Conservation (phyloP, 2,888 invertebrate genomes). For the Polyommatus icarus region DNA sequence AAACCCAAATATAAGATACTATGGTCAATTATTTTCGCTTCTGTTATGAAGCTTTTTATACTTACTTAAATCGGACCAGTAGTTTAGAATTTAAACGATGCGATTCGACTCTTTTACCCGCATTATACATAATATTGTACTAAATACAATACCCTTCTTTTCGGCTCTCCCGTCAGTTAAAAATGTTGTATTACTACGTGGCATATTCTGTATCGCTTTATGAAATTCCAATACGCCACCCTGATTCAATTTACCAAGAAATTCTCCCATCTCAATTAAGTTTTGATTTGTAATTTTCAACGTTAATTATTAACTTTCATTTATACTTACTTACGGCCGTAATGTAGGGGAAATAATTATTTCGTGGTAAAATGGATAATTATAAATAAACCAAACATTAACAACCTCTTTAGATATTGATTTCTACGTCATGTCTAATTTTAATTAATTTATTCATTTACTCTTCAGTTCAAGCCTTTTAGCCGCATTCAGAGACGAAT, state of each 20-base stretch:
- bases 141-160: no score
- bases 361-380: not conserved
- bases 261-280: not conserved
- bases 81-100: not conserved
- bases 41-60: no score
- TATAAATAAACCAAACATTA: slow-evolving; percentile 2
- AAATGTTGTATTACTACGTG: no score
- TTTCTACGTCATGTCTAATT: not conserved
- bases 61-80: no score
- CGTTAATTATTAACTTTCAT: not conserved
- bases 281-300: not conserved
- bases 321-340: not conserved
- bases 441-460: not conserved
- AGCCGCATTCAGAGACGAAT: no score
- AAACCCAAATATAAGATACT: no score
- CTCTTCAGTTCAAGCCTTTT: not conserved
- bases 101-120: no score
- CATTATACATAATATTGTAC: no score
- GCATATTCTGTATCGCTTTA: not conserved
- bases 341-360: not conserved
- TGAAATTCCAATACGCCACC: not conserved
- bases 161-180: no score
- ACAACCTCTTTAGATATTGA: not conserved
- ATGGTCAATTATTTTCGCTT: no score
- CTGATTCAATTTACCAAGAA: not conserved